Conservation (phyloP, 2,888 invertebrate species). For the Cataglyphis cursor region DNA sequence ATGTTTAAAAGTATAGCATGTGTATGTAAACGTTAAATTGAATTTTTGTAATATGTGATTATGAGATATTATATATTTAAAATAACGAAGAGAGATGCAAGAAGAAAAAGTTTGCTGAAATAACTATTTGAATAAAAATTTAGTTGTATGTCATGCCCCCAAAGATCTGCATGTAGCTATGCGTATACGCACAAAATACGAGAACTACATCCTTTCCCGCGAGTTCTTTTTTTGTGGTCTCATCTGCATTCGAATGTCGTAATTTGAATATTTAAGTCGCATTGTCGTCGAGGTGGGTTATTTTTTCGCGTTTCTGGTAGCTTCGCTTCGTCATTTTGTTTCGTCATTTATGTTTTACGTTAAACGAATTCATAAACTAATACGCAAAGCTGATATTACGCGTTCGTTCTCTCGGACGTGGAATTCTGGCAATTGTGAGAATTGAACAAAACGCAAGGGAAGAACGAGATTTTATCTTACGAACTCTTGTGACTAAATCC, state of each 20-base stretch:
- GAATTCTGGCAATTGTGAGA: conserved; percentile 22
- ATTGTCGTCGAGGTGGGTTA: conserved; percentile 26
- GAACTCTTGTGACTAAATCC: background rate
- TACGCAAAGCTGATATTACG: conserved; percentile 9
- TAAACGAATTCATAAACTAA: conserved; percentile 48
- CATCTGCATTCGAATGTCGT: conserved; percentile 55
- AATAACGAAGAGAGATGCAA: background rate
- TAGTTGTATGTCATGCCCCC: conserved; percentile 36
- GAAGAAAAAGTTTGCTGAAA: conserved; percentile 32
- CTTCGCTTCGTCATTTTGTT: conserved; percentile 16
- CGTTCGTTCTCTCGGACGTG: background rate
- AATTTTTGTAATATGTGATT: conserved; percentile 35
- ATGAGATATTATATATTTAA: conserved; percentile 27
- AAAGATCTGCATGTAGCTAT: conserved; percentile 20
- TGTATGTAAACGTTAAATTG: conserved; percentile 33
- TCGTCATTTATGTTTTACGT: conserved; percentile 25
- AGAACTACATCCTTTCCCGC: background rate
- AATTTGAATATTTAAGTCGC: conserved; percentile 55
- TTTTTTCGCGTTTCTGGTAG: conserved; percentile 44
- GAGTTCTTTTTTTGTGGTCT: conserved; percentile 32
- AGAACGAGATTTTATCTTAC: conserved; percentile 1
- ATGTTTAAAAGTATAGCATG: background rate
- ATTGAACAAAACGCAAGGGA: background rate
- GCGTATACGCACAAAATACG: conserved; percentile 42
- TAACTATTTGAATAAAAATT: conserved; percentile 52